Conservation (phyloP, 2,113 vertebrate genomes). For the Acanthochromis polyacanthus region DNA sequence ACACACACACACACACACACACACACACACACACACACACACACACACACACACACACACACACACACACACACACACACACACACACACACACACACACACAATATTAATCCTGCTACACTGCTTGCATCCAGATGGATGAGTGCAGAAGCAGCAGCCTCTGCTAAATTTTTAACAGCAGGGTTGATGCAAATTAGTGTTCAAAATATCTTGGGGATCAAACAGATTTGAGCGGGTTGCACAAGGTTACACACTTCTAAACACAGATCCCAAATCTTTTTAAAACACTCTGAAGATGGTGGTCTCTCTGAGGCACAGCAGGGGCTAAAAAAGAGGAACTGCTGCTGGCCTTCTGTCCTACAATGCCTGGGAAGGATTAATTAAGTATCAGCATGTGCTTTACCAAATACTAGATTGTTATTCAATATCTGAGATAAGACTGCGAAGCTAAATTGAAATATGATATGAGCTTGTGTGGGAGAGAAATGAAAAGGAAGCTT, state of each 20-base stretch:
- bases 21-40: background rate
- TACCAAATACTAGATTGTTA: background rate
- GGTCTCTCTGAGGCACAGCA: slow-evolving; percentile 7
- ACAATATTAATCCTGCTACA: slow-evolving; percentile 3
- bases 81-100: background rate
- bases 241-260: slow-evolving; percentile 37
- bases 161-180: slow-evolving; percentile 26
- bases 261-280: slow-evolving; percentile 40
- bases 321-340: slow-evolving; percentile 19
- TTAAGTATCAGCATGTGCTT: background rate
- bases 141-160: background rate
- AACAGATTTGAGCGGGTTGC: slow-evolving; percentile 34
- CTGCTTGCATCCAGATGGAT: background rate
- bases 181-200: slow-evolving; percentile 23
- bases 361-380: slow-evolving; percentile 11
- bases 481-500: background rate
- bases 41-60: background rate
- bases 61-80: background rate
- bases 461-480: background rate
- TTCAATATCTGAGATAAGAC: background rate
- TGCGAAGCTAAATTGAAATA: background rate
- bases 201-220: slow-evolving; percentile 25
- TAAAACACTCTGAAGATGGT: slow-evolving; percentile 19
- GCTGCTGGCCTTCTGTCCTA: slow-evolving; percentile 21
- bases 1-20: background rate